These are phyloP conservation scores for Harpagoxenus sublaevis DNA, from an alignment of 2,888 invertebrate species.

Conservation along the genomic window DNA sequence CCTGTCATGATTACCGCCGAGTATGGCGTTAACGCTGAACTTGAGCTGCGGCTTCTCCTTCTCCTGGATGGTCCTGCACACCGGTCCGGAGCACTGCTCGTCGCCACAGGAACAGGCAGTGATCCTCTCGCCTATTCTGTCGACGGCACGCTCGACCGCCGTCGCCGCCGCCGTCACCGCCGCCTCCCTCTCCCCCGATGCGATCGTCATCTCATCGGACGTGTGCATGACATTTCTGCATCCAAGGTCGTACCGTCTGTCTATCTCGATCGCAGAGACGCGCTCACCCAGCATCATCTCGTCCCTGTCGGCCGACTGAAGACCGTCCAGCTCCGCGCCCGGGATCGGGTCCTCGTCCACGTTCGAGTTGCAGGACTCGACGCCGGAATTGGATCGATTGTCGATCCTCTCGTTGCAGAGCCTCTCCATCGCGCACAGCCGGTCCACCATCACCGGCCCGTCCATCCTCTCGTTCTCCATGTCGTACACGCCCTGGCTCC, in stretches of 20 bases:
- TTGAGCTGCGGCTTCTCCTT: constrained; percentile 92
- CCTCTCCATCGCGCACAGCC: constrained; percentile 81
- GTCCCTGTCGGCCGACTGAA: constrained; percentile 70
- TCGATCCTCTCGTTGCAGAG: constrained; percentile 82
- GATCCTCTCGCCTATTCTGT: constrained; percentile 83
- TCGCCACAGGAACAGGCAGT: constrained; percentile 83
- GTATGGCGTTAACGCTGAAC: constrained; percentile 97
- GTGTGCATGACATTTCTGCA: constrained; percentile 78
- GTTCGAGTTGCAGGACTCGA: constrained; percentile 80
- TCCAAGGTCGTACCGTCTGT: constrained; percentile 79
- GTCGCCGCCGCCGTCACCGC: constrained; percentile 55
- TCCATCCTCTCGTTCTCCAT: constrained; percentile 73
- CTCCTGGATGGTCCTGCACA: constrained; percentile 82
- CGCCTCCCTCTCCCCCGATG: constrained; percentile 77
- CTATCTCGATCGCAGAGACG: constrained; percentile 64
- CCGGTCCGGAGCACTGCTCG: constrained; percentile 82
- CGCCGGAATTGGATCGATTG: constrained; percentile 81
- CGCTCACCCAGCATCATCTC: constrained; percentile 68
- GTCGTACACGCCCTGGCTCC: constrained; percentile 64
- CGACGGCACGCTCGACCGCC: constrained; percentile 78
- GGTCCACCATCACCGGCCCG: constrained; percentile 75
- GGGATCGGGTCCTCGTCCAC: constrained; percentile 79
- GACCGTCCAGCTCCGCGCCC: constrained; percentile 77
- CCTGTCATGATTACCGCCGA: constrained; percentile 89
- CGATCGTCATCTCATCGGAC: constrained; percentile 78